Base-by-base conservation (phyloP, 1,140 invertebrate genomes). In the Ceratosolen fusciceps region DNA sequence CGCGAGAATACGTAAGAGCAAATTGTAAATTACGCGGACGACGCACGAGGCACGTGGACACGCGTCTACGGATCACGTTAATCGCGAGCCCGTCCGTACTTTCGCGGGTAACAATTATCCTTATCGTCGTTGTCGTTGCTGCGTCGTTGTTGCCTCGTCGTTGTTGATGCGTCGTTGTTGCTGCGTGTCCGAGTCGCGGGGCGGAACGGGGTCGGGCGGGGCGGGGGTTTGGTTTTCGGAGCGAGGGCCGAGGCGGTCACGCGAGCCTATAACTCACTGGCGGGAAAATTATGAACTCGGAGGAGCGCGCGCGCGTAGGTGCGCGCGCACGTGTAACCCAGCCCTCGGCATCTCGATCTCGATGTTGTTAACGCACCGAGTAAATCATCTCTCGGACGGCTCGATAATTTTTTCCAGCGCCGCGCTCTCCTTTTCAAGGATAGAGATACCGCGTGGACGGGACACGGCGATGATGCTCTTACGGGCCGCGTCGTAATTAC, bases 241-340 rank as follows among this genome's bases (percentile, higher is more conserved):
- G n/a, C n/a, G n/a, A n/a, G n/a, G n/a, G 24, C 26, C 74, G 74
- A 68, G 26, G 24, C 31, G 49, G 56, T 74, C 78, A 74, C 78
- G 71, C 78, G 72, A 79, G 68, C 62, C 71, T 24, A 79, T 79
- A 79, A 79, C 52, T 79, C 78, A 79, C 47, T 73, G 68, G 52
- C 77, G 70, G 76, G 47, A 79, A 74, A 79, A 79, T 79, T 73
- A 79, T 79, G 37, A 79, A 67, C 47, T 79, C 26, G 60, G 14
- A 31, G n/a, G n/a, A n/a, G n/a, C 31, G n/a, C 26, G 43, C 31
- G 26, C 29, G 43, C 67, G 60, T 76, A 70, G 67, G 34, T 37
- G 60, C 14, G 1, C 4, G 31, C 31, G 8, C 31, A n/a, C 10
- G n/a, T 70, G 24, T 39, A 24, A n/a, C 9, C 16, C n/a, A 67